Base-by-base conservation (phyloP, 1,140 invertebrate species). In the Zaprionus ornatus region DNA sequence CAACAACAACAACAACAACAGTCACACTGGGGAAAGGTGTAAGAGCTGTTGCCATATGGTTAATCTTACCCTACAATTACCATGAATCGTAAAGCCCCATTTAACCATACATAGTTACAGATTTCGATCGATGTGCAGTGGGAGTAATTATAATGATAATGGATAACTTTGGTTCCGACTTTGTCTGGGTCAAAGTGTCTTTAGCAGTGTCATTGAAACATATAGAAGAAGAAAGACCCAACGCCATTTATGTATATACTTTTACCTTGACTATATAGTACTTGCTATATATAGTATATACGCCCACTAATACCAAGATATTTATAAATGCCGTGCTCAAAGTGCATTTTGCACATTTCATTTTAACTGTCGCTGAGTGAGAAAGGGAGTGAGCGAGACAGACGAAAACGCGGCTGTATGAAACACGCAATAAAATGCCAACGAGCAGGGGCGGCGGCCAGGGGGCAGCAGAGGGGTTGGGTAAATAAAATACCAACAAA, bases 261-360 rank as follows among this genome's bases (percentile, higher is more conserved):
- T 54, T 15, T n/a, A 27, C 21, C 25, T 29, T 9, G 25, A 7
- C 12, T 55, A 27, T n/a, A 48, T 21, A 50, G 2, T 9, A 32
- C 9, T 10, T 45, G 17, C 3, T 50, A 50, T 21, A 50, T 21
- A 50, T 21, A 50, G 45, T 21, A 50, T 50, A 12, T 45, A 6
- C 7, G 40, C 40, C n/a, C 40, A 45, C 40, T 45, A 45, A 45
- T 45, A 45, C n/a, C 40, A 50, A 19, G 45, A 72, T 62, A 73
- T 61, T 62, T 73, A 68, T 50, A 68, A 62, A 42, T 74, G 61
- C 45, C 66, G 63, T 80, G 77, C 57, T 35, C 52, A 69, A 79
- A 80, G 79, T 79, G 76, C 72, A 81, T 82, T 82, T 82, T 86
- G 74, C 71, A 82, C 80, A 72, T 86, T 82, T 85, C 79, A 80